These are phyloP conservation scores for Corvus moneduloides DNA, from an alignment of 2,113 vertebrate species.

Conservation along the genomic window DNA sequence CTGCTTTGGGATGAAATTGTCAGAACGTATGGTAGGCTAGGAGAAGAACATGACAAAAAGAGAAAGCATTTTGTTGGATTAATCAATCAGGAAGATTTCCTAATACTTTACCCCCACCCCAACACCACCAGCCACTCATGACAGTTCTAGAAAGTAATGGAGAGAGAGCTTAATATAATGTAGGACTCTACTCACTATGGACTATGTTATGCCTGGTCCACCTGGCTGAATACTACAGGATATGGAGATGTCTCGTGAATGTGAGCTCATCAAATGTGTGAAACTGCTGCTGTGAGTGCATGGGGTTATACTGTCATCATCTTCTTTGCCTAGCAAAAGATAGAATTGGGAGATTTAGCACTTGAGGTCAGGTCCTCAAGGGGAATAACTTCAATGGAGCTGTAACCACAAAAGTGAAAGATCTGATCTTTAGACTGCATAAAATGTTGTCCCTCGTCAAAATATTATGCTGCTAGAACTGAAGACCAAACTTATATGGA, in stretches of 20 bases:
- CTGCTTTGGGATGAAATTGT: neutral
- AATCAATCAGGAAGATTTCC: neutral
- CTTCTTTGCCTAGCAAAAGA: constrained; percentile 23
- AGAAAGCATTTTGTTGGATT: neutral
- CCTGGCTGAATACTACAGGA: constrained; percentile 11
- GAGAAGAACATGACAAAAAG: neutral
- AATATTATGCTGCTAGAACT: neutral
- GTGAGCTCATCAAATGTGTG: constrained; percentile 15
- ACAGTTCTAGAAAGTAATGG: neutral
- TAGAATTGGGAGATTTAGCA: neutral
- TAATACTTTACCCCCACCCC: neutral
- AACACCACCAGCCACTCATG: neutral
- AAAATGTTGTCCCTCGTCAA: neutral
- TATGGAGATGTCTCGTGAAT: neutral
- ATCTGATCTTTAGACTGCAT: neutral
- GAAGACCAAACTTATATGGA: neutral
- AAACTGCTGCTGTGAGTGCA: constrained; percentile 39
- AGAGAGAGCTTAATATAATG: neutral
- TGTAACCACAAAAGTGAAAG: neutral
- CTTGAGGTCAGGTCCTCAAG: neutral
- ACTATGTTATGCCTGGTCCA: neutral
- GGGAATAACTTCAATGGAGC: neutral
- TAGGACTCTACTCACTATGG: constrained; percentile 16
- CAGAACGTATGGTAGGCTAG: accelerated
- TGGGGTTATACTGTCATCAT: neutral